A percentile compares a stretch with the other conserved stretches of the same genome.
phyloP scores from a whole-genome alignment of 2,888 invertebrate species.

The Chloromyia formosa region DNA sequence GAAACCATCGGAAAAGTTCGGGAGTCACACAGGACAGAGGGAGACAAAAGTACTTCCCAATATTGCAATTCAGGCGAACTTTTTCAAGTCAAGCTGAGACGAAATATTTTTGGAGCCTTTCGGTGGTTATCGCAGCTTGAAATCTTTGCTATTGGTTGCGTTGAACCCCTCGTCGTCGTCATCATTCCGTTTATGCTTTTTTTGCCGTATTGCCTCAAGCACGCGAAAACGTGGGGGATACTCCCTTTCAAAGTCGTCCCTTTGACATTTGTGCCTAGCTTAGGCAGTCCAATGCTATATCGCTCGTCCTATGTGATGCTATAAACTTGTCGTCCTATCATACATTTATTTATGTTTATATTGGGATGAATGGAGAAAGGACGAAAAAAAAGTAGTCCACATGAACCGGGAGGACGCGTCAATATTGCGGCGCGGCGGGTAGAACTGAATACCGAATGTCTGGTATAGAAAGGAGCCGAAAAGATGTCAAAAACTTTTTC shows the following conservation, averaged over 20 bases:
- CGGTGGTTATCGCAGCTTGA: slow-evolving; percentile 51
- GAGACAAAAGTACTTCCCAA: neutral
- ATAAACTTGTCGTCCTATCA: slow-evolving; percentile 12
- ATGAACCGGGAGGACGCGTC: slow-evolving; percentile 40
- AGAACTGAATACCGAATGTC: slow-evolving; percentile 20
- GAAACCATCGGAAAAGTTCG: too few relatives aligned
- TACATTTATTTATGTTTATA: slow-evolving; percentile 44
- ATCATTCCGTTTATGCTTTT: neutral
- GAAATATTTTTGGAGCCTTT: slow-evolving; percentile 48
- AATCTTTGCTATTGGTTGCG: slow-evolving; percentile 53
- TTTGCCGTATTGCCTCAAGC: neutral
- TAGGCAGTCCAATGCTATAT: slow-evolving; percentile 18
- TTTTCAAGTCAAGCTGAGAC: slow-evolving; percentile 31
- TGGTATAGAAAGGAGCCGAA: slow-evolving; percentile 13
- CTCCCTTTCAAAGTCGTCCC: slow-evolving; percentile 28
- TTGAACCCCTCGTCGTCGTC: slow-evolving; percentile 33
- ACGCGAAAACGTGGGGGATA: slow-evolving; percentile 5
- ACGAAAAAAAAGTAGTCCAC: slow-evolving; percentile 8
- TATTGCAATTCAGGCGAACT: neutral
- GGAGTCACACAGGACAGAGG: neutral
- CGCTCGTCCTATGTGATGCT: neutral
- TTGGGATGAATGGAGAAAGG: slow-evolving; percentile 13
- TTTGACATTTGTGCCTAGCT: slow-evolving; percentile 13
- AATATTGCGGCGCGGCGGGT: slow-evolving; percentile 26
- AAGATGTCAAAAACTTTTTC: slow-evolving; percentile 9